Evolutionary conservation across 2,113 vertebrate genomes (phyloP), one percentile per base, ranked within the genome.

Genomic region (Ahaetulla prasina): DNA sequence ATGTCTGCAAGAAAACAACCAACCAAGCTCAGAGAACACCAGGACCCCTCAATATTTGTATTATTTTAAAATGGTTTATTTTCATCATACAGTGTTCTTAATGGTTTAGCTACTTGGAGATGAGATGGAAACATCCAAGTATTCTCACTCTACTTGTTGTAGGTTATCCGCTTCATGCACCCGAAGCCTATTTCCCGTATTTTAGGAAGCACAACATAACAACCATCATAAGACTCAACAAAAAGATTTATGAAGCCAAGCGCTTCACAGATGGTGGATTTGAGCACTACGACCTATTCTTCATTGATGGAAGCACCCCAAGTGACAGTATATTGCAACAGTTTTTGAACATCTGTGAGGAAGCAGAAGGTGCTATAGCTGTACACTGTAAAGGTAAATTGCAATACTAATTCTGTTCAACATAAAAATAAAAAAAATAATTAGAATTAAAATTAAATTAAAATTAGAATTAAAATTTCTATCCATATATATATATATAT

Each of bases 101-200:
- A 35, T 18, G n/a, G 68, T 74, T 18, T 16, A 6, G 5, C 16
- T 74, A 80, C 35, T 39, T 49, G 23, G 49, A 39, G 9, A 55
- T 84, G 57, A 9, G 11, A 35, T 50, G 14, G 85, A 90, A 63
- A 93, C 5, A 22, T 14, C 6, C 43, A 52, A 22, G 14, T 50
- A 54, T 91, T 85, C 53, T 93, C 92, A 1, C 50, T 92, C 88
- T 93, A 0, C 60, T 91, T 93, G 27, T 92, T 68, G 89, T 87
- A 99, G 99, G 99, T 89, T 99, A 99, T 94, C 99, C 99, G 11
- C 98, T 99, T 30, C 99, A 99, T 22, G 99, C 99, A 5, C 99
- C 99, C 0, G 99, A 99, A 97, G 98, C 99, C 39, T 99, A 99
- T 96, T 99, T 99, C 94, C 98, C 99, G 0, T 99, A 99, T 96